Base-by-base conservation (phyloP, 2,888 invertebrate species). In the Coenonympha arcania region DNA sequence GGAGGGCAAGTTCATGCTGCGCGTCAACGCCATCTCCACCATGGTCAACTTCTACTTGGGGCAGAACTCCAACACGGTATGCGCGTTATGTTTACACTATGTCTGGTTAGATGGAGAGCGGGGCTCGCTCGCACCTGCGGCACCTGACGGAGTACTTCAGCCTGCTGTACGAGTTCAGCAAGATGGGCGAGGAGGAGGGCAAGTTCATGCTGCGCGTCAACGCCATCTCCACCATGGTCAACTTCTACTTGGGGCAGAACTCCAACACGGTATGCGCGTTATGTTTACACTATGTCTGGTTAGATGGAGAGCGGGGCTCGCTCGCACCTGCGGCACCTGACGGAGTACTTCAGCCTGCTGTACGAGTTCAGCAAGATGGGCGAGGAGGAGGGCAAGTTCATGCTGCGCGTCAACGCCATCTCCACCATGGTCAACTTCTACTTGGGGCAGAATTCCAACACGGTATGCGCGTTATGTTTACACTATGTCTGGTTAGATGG, bases 291-390 rank as follows among this genome's bases (percentile, higher is more conserved):
- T 8, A 34, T 50, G 55, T 54, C 4, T 33, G 3, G 55, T 11
- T 60, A 91, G 76, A 92, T 95, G 92, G 95, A 95, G 68, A 94
- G 93, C 69, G 94, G 94, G 40, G 95, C 95, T 28, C 92, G 95
- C 61, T 92, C 93, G 20, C 94, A 95, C 76, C 73, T 95, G 54
- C 92, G 95, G 54, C 95, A 97, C 74, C 84, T 98, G 57, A 94
- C 95, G 0, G 98, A 98, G 76, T 97, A 96, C 78, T 98, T 98
- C 76, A 92, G 94, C 30, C 90, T 98, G 64, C 83, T 98, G 55
- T 93, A 95, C 72, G 97, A 98, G 76, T 97, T 97, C 78, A 95
- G 96, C 62, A 93, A 96, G 73, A 95, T 96, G 94, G 96, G 97
- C 0, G 96, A 96, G 57, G 95, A 95, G 64, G 97, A 98, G 73